Conservation (phyloP, 30 jellyfish, hydroid and myxozoan species). For the Pseudorhiza aurosa region DNA sequence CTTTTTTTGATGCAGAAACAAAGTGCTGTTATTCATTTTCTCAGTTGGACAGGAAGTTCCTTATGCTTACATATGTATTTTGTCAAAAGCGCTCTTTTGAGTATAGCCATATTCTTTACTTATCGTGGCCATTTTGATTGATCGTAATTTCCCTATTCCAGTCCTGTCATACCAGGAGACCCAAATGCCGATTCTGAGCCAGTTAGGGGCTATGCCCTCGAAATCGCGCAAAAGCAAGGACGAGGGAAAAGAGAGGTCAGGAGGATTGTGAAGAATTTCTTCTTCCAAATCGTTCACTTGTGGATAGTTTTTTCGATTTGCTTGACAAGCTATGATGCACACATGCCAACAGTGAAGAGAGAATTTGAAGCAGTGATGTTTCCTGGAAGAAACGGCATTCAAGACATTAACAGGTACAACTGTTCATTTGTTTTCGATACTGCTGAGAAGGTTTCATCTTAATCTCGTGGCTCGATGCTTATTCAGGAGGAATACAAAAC, state of each 20-base stretch:
- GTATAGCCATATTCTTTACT: neutral
- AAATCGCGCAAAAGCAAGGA: conserved; percentile 80
- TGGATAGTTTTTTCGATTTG: conserved; percentile 82
- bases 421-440: no score
- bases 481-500: no score
- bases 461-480: no score
- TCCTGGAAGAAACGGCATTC: conserved; percentile 19
- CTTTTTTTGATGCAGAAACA: no score
- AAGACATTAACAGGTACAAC: conserved; percentile 41
- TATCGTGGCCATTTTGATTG: neutral
- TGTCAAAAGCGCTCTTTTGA: neutral
- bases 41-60: no score
- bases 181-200: conserved; percentile 53
- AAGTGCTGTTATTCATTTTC: no score
- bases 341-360: neutral
- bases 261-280: conserved; percentile 26
- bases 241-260: conserved; percentile 59
- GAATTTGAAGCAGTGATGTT: conserved; percentile 17
- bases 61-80: no score
- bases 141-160: neutral
- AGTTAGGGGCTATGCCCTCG: conserved; percentile 78
- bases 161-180: conserved; percentile 76
- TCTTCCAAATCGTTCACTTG: conserved; percentile 56
- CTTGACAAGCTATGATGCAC: conserved; percentile 29
- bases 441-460: no score